Evolutionary conservation across 2,113 vertebrate genomes (phyloP).

Genomic region (Alethe castanea): DNA sequence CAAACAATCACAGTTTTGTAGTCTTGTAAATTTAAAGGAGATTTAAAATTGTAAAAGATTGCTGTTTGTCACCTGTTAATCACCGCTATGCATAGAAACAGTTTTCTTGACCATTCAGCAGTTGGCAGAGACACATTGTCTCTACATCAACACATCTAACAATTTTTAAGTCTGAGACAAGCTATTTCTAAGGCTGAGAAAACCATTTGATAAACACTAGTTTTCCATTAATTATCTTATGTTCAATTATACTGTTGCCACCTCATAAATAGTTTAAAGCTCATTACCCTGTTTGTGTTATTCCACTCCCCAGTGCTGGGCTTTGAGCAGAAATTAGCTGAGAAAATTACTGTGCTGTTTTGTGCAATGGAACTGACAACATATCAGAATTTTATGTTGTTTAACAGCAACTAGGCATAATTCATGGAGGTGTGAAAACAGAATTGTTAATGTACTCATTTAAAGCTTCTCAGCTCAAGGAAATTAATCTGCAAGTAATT

Average conservation of each 20-base stretch:
- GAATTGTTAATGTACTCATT: constrained; percentile 55
- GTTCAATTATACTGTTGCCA: constrained; percentile 64
- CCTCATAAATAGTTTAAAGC: constrained; percentile 63
- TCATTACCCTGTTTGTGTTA: constrained; percentile 62
- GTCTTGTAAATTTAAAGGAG: not conserved
- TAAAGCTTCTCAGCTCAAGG: constrained; percentile 50
- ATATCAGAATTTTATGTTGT: constrained; percentile 54
- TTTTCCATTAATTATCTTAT: constrained; percentile 59
- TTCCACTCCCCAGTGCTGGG: constrained; percentile 43
- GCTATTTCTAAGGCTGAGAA: constrained; percentile 11
- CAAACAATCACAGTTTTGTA: not conserved
- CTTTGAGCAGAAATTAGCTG: constrained; percentile 53
- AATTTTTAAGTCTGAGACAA: constrained; percentile 2
- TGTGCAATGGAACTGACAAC: constrained; percentile 62
- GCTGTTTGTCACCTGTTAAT: not conserved
- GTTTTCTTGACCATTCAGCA: not conserved
- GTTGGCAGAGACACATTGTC: not conserved
- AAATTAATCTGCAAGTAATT: constrained; percentile 67
- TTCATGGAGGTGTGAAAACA: constrained; percentile 57
- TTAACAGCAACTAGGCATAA: constrained; percentile 62
- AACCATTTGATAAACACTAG: not conserved
- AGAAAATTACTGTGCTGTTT: constrained; percentile 42
- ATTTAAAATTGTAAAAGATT: not conserved
- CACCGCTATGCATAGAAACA: not conserved
- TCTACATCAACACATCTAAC: not conserved